Evolutionary conservation across 2,113 vertebrate genomes (phyloP).

Genomic region (Malaclemys terrapin): DNA sequence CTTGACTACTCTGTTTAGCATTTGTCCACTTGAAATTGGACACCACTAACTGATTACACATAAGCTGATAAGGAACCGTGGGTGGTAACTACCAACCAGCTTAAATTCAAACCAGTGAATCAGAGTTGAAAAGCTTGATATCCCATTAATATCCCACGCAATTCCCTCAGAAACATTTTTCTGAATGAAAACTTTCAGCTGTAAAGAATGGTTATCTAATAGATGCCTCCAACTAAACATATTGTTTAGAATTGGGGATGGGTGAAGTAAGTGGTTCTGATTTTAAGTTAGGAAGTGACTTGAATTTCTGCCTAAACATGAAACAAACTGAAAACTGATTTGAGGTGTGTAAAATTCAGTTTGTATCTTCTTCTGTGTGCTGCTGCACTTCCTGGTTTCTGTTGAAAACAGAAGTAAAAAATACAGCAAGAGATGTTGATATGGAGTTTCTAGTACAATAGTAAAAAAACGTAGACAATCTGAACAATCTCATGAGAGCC

Average conservation of each 20-base stretch:
- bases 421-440: neutral
- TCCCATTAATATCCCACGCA: neutral
- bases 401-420: neutral
- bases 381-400: neutral
- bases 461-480: neutral
- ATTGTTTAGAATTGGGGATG: neutral
- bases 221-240: neutral
- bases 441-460: neutral
- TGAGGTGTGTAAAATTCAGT: neutral
- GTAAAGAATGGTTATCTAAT: neutral
- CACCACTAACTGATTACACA: neutral
- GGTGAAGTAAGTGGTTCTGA: neutral
- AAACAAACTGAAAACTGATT: neutral
- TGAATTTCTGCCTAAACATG: neutral
- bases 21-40: neutral
- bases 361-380: neutral
- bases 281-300: neutral
- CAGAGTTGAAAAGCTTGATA: accelerated
- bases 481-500: neutral
- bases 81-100: neutral
- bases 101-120: neutral
- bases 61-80: neutral
- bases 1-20: accelerated
- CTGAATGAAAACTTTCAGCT: neutral
- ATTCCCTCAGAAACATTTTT: neutral